Base-by-base conservation (phyloP, 1,140 invertebrate species). In the Lasioglossum baleicum region DNA sequence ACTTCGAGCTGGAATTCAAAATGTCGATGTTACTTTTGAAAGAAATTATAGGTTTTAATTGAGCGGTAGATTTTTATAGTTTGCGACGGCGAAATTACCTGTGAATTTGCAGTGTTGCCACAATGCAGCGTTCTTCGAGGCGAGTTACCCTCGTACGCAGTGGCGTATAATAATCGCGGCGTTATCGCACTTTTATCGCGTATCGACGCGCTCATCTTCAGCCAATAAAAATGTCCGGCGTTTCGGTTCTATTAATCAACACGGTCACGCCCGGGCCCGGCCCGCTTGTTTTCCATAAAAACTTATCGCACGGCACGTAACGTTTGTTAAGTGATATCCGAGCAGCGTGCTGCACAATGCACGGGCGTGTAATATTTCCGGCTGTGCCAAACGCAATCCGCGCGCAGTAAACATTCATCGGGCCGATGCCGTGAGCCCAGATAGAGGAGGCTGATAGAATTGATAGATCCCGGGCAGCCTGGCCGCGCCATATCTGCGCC, bases 371-470 rank as follows among this genome's bases (percentile, higher is more conserved):
- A 83, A 86, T 86, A 86, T 80, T 86, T 85, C 82, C 81, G n/a
- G n/a, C 61, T 42, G 78, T 85, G 84, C 84, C 77, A 77, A 74
- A 81, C 75, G 83, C 84, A 85, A 71, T 86, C 72, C 81, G 75
- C 72, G 81, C 77, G 71, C 83, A 72, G 81, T 81, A 86, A 86
- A 86, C 83, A 85, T 86, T 81, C 84, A 86, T 86, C 81, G 80
- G 63, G 7, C 22, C 71, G 61, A 61, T 48, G 63, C 68, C 75
- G 67, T 67, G 75, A 82, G 48, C 64, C 31, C 73, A 70, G 73
- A 65, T 77, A 80, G 81, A 86, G 76, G 61, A 86, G 77, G 65
- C 82, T 83, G 53, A 51, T 65, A 48, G 78, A 86, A 84, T 86
- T 89, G 88, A 90, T 87, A 83, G 85, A 88, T 85, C 80, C 82